These are phyloP conservation scores for Colius striatus DNA, from an alignment of 2,113 vertebrate genomes.

Conservation along the genomic window DNA sequence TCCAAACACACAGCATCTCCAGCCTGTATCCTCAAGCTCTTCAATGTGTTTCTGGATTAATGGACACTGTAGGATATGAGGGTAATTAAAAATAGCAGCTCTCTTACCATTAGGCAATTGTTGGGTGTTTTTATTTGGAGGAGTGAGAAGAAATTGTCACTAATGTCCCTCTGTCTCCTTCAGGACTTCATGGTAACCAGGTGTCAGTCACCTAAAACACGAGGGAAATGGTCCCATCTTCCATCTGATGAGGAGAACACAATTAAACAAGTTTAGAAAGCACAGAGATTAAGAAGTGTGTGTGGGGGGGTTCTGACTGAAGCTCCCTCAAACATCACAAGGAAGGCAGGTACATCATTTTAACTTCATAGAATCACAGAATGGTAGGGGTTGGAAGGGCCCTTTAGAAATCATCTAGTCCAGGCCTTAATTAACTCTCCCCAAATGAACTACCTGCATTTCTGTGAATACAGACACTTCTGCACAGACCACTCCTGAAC, in stretches of 20 bases:
- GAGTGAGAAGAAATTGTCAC: conserved; percentile 76
- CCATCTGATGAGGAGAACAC: conserved; percentile 59
- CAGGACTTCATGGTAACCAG: conserved; percentile 80
- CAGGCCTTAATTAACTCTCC: too few relatives aligned
- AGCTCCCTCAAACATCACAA: not conserved
- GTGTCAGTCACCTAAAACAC: conserved; percentile 55
- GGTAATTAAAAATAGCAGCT: not conserved
- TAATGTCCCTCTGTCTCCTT: conserved; percentile 82
- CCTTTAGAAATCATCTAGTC: too few relatives aligned
- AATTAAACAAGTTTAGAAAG: not conserved
- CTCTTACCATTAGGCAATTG: conserved; percentile 86
- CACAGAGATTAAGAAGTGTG: not conserved
- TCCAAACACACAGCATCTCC: not conserved
- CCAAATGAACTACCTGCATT: not conserved
- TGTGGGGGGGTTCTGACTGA: not conserved
- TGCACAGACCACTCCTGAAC: not conserved
- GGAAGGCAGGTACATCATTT: not conserved
- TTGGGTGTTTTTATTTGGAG: conserved; percentile 11
- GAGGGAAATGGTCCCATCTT: conserved; percentile 46
- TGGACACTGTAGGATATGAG: fast-evolving
- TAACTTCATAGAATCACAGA: too few relatives aligned
- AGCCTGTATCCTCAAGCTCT: not conserved
- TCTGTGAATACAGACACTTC: not conserved
- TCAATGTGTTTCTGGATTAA: not conserved
- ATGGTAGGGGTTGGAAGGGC: too few relatives aligned